phyloP scores from a whole-genome alignment of 2,113 vertebrate species.

The Pomatorhinus ruficollis region DNA sequence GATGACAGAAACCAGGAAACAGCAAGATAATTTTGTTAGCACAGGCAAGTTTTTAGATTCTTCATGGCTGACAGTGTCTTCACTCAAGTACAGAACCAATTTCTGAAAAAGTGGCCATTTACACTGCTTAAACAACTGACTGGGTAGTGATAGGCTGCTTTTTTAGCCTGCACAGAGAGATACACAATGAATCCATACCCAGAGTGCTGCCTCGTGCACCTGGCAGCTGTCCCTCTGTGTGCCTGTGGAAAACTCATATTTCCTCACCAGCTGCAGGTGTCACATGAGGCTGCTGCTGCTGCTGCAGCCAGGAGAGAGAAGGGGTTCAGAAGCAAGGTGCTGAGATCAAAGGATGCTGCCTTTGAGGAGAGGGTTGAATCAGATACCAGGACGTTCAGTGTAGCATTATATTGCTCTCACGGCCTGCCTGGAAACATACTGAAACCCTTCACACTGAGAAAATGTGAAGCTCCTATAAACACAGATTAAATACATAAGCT shows the following conservation, averaged over 20 bases:
- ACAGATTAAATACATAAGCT: neutral
- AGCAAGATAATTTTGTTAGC: neutral
- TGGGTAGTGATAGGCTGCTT: neutral
- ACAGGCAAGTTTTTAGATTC: neutral
- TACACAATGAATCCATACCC: neutral
- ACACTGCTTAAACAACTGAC: neutral
- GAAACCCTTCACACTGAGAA: neutral
- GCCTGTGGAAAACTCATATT: neutral
- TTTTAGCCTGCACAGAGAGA: neutral
- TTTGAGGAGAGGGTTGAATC: neutral
- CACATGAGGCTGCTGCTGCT: neutral
- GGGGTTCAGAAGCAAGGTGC: neutral
- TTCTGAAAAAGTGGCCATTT: neutral
- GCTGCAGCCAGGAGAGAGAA: neutral
- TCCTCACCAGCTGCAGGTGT: neutral
- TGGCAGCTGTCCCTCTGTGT: neutral
- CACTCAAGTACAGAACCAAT: neutral
- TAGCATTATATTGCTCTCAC: neutral
- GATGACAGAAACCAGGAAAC: neutral
- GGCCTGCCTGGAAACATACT: neutral
- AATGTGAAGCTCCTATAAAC: neutral
- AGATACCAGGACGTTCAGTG: neutral
- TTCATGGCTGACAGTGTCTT: neutral
- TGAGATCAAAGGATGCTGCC: neutral
- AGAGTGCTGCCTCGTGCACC: neutral